phyloP scores from a whole-genome alignment of 2,888 invertebrate genomes.

The Rhamphomyia laevipes region DNA sequence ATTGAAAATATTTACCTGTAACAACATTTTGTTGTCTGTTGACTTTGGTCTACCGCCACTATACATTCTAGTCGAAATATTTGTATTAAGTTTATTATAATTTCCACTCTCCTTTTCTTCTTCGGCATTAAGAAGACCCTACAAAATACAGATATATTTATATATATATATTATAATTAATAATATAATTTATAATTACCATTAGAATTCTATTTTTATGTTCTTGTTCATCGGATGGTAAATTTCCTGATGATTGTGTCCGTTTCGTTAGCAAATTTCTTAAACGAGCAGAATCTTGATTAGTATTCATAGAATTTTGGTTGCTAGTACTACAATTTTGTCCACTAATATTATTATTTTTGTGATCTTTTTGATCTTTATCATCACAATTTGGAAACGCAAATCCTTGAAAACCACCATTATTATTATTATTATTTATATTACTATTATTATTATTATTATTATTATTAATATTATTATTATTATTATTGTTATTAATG shows the following conservation, averaged over 20 bases:
- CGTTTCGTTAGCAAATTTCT: slow-evolving; percentile 40
- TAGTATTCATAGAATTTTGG: slow-evolving; percentile 15
- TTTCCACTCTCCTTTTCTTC: slow-evolving; percentile 31
- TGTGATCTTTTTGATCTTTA: slow-evolving; percentile 19
- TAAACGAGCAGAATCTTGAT: slow-evolving; percentile 39
- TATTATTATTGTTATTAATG: slow-evolving; percentile 24
- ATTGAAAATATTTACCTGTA: slow-evolving; percentile 51
- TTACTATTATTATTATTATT: slow-evolving; percentile 19
- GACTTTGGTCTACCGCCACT: too few relatives aligned
- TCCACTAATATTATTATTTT: slow-evolving; percentile 25
- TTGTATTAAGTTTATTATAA: slow-evolving; percentile 14
- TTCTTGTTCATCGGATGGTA: slow-evolving; percentile 26
- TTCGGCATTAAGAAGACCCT: slow-evolving; percentile 27
- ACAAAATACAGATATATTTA: slow-evolving; percentile 17
- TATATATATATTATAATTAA: background rate
- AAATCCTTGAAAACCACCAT: slow-evolving; percentile 17
- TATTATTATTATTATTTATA: slow-evolving; percentile 19
- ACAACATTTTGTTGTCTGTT: slow-evolving; percentile 48
- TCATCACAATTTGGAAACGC: slow-evolving; percentile 21
- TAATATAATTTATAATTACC: slow-evolving; percentile 17
- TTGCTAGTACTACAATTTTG: slow-evolving; percentile 20
- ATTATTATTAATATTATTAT: slow-evolving; percentile 23
- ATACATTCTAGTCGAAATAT: too few relatives aligned
- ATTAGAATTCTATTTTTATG: slow-evolving; percentile 27
- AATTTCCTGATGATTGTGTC: slow-evolving; percentile 21